Percentiles rank a stretch among this genome's conserved stretches.
phyloP scores from a whole-genome alignment of 2,113 vertebrate genomes.

The Ceyx cyanopectus region DNA sequence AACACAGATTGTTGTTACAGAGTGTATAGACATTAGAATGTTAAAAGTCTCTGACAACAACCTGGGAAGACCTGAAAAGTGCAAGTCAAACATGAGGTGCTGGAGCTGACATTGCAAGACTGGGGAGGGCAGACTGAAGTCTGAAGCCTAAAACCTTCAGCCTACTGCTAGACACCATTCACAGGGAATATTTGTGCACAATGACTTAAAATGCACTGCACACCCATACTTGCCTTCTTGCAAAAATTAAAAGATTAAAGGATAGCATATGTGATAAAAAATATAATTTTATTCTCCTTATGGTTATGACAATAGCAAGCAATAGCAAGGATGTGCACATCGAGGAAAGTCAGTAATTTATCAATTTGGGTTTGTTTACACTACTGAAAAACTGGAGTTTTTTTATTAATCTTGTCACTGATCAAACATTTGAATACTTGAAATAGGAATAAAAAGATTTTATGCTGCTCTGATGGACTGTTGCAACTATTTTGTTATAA shows the following conservation, averaged over 20 bases:
- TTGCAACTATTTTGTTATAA: background rate
- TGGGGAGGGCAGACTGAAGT: background rate
- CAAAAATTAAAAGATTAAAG: background rate
- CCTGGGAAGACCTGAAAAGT: background rate
- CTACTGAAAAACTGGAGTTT: background rate
- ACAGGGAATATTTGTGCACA: background rate
- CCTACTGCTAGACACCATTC: background rate
- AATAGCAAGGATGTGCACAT: background rate
- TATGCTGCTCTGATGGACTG: background rate
- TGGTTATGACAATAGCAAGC: background rate
- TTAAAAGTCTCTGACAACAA: background rate
- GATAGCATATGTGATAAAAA: background rate
- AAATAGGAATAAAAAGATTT: background rate
- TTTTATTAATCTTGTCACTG: background rate
- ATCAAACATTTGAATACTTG: background rate
- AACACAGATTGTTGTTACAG: background rate
- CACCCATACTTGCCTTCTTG: background rate
- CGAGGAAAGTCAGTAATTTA: background rate
- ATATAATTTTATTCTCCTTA: background rate
- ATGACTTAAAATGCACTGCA: background rate
- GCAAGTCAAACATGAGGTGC: background rate
- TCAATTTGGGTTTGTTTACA: background rate
- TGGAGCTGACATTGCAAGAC: background rate
- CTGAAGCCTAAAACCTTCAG: background rate
- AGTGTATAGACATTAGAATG: background rate